Evolutionary conservation across 2,888 invertebrate species (phyloP).

Genomic region (Drosophila prolongata): DNA sequence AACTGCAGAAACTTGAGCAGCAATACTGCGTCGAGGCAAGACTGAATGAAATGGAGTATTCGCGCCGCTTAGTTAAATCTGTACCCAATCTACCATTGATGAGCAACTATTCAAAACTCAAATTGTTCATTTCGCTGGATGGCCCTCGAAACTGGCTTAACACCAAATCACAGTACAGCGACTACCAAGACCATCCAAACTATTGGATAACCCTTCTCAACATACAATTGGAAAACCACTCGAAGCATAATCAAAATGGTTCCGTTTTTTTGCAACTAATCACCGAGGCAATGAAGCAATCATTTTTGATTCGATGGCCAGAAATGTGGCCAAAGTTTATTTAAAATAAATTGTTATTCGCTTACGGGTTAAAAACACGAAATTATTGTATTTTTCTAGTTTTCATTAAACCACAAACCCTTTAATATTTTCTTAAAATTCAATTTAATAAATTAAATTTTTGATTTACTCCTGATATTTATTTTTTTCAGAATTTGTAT

Average conservation of each 20-base stretch:
- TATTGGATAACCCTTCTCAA: conserved; percentile 17
- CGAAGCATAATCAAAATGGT: conserved; percentile 45
- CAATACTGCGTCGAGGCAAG: conserved; percentile 78
- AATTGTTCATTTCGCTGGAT: conserved; percentile 38
- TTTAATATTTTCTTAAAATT: too few relatives aligned
- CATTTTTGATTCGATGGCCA: conserved; percentile 66
- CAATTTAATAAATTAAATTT: too few relatives aligned
- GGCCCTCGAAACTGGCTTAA: conserved; percentile 73
- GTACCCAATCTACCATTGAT: conserved; percentile 25
- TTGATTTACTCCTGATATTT: too few relatives aligned
- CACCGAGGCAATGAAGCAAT: conserved; percentile 67
- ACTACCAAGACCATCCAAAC: conserved; percentile 38
- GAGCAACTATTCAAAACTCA: conserved; percentile 10
- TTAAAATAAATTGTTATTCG: not conserved
- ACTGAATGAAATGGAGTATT: conserved; percentile 59
- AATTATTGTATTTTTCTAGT: too few relatives aligned
- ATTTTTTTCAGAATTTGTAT: too few relatives aligned
- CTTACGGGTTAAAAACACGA: too few relatives aligned
- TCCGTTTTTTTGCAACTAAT: conserved; percentile 77
- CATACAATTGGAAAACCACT: conserved; percentile 14
- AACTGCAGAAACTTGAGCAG: conserved; percentile 77
- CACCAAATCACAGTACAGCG: conserved; percentile 79
- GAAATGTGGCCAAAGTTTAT: conserved; percentile 59
- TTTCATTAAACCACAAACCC: too few relatives aligned
- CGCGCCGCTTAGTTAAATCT: conserved; percentile 49